These are phyloP conservation scores for Pardalotus punctatus DNA, from an alignment of 2,113 vertebrate species.

Conservation along the genomic window DNA sequence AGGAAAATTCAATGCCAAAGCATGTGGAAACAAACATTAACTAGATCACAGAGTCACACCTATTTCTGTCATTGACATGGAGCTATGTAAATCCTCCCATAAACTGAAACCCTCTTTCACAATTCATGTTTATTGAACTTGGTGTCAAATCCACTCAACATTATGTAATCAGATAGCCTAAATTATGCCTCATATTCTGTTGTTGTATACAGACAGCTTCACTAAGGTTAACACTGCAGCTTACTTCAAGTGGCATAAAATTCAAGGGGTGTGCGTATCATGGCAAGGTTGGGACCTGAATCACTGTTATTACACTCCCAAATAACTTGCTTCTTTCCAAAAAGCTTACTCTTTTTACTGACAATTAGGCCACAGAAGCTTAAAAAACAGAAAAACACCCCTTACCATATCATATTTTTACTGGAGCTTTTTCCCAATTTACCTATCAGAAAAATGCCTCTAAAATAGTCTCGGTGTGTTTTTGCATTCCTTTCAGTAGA, in stretches of 20 bases:
- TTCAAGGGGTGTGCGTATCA: neutral
- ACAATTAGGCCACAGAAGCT: neutral
- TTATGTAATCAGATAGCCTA: neutral
- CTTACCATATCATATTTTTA: neutral
- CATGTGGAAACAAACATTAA: neutral
- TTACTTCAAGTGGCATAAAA: neutral
- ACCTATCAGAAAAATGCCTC: neutral
- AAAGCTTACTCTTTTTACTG: neutral
- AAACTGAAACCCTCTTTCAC: neutral
- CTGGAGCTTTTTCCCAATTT: neutral
- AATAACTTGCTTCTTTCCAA: neutral
- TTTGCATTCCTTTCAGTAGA: neutral
- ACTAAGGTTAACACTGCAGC: neutral
- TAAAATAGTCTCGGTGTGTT: neutral
- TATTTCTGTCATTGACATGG: neutral
- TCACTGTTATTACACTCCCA: neutral
- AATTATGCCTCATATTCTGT: neutral
- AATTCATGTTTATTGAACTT: neutral
- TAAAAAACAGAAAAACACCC: neutral
- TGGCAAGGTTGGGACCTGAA: neutral
- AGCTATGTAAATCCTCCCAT: rapidly evolving
- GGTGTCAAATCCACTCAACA: neutral
- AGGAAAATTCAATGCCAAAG: neutral
- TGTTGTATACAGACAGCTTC: neutral
- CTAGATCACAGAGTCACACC: neutral